Evolutionary conservation across 2,797 vertebrate genomes (phyloP), one percentile per base, ranked within the genome.

Genomic region (Centropyge bicolor): DNA sequence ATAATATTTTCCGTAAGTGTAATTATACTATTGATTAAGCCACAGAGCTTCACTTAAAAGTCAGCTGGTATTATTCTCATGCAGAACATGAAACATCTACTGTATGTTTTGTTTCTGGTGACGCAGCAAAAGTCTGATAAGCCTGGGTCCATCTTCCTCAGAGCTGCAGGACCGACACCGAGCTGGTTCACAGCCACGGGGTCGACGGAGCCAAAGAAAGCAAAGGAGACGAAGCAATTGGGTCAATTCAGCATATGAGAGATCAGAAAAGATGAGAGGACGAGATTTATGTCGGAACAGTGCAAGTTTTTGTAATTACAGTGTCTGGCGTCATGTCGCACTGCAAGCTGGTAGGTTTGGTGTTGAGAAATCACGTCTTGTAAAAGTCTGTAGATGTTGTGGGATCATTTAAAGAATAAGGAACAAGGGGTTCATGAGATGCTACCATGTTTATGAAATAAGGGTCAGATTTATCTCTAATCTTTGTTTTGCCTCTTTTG

Each of bases 11-110:
- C 86, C 81, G 22, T 75, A 78, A 83, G 73, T 22, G 27, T 70
- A 91, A 89, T 91, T 90, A 88, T 71, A 45, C 81, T 84, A 88
- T 90, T 93, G 90, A 94, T 90, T 90, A 88, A 85, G 81, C 81
- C 80, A 49, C 54, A 38, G 68, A 62, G 64, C 80, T 81, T 85
- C 61, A 35, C 75, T 83, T 77, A 76, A 71, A 71, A 83, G 79
- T 81, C 74, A 24, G 22, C 69, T 70, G 38, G 11, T 78, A 64
- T 87, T 84, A 66, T 87, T 84, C 45, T 76, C 46, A 78, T 59
- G 56, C 75, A 72, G 71, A 84, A 83, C 75, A 73, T 70, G 66
- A 70, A 75, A 77, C 55, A 71, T 60, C 51, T 35, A 31, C 27
- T 31, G 27, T 31, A 22, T 55, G 75, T 77, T 83, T 75, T n/a